Conservation (phyloP, 2,888 invertebrate species). For the Escarpia spicata region DNA sequence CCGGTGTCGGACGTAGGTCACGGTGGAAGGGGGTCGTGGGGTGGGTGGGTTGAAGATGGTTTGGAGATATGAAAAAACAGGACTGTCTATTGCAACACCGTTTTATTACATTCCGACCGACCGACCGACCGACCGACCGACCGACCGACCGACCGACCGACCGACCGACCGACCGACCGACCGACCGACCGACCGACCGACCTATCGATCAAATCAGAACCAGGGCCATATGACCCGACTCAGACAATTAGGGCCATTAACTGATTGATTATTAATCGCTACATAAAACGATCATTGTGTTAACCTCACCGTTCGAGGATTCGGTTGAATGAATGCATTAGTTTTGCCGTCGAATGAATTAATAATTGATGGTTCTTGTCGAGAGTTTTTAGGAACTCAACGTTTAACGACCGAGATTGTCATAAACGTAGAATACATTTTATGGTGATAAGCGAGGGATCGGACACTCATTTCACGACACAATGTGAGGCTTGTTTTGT, state of each 20-base stretch:
- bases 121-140: slow-evolving; percentile 22
- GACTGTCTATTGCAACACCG: too few species aligned
- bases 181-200: slow-evolving; percentile 13
- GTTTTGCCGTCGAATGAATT: not conserved
- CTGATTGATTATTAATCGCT: not conserved
- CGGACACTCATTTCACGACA: not conserved
- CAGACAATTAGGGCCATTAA: not conserved
- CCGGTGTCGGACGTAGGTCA: too few species aligned
- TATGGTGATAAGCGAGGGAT: not conserved
- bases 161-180: slow-evolving; percentile 21
- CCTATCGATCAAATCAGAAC: not conserved
- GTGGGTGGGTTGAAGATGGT: too few species aligned
- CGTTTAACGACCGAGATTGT: not conserved
- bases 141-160: slow-evolving; percentile 22
- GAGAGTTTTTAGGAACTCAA: not conserved
- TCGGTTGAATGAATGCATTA: not conserved
- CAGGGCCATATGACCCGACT: not conserved
- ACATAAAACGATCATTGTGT: not conserved
- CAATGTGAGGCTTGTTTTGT: not conserved
- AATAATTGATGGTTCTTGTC: not conserved
- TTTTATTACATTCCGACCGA: not conserved
- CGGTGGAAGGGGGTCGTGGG: too few species aligned
- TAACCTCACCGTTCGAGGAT: not conserved
- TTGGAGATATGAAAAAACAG: too few species aligned
- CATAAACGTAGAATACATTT: not conserved